Conservation (phyloP, 92 coral and sea anemone species). For the Porites rus region DNA sequence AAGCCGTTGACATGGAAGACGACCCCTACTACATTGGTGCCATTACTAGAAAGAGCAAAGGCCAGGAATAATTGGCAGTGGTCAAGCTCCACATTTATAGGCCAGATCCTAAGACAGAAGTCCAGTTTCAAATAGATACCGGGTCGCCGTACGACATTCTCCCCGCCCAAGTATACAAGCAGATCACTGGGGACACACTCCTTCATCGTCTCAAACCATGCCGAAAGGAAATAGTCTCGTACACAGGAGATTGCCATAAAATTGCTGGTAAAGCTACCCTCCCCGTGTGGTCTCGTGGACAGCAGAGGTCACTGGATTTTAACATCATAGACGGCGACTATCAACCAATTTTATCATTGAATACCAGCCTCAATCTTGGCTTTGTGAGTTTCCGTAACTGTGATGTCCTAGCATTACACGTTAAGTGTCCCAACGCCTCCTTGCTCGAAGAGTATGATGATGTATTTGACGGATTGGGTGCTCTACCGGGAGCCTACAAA, state of each 20-base stretch:
- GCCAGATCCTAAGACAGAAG: conserved; percentile 5
- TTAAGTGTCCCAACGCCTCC: background rate
- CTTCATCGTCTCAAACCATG: no score
- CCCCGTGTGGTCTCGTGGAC: conserved; percentile 2
- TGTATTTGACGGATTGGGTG: conserved; percentile 58
- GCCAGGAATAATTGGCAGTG: background rate
- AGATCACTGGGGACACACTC: no score
- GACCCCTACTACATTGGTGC: conserved; percentile 34
- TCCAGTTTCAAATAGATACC: conserved; percentile 41
- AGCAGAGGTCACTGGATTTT: conserved; percentile 1
- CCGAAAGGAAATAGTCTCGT: no score
- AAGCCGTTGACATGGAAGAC: conserved; percentile 1
- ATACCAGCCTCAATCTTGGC: conserved; percentile 33
- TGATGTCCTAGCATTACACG: conserved; percentile 20
- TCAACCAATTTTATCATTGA: conserved; percentile 39
- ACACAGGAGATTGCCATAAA: no score
- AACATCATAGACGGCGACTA: conserved; percentile 32
- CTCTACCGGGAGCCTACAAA: conserved; percentile 41
- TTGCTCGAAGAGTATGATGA: conserved; percentile 22
- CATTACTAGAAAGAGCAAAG: background rate
- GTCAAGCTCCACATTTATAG: no score
- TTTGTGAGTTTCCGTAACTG: conserved; percentile 36
- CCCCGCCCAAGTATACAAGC: no score
- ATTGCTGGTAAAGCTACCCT: no score
- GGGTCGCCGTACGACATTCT: background rate